A percentile compares a stretch with the other conserved stretches of the same genome.
Conservation (phyloP, 2,113 vertebrate genomes). For the Campylomormyrus tamandua region DNA sequence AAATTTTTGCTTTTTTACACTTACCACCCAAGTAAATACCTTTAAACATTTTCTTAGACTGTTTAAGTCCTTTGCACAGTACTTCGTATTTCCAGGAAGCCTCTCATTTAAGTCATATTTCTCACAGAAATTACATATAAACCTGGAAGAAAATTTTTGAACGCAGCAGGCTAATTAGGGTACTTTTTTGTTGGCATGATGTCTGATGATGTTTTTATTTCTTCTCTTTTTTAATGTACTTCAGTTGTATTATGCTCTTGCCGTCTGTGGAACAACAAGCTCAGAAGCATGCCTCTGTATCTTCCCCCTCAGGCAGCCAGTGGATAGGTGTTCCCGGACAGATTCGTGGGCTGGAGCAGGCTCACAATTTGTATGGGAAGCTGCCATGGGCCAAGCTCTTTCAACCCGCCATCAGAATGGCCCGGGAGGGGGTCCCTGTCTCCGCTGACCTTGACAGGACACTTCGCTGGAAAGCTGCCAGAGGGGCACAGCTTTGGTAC, state of each 20-base stretch:
- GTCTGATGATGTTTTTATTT: neutral
- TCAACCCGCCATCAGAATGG: constrained; percentile 62
- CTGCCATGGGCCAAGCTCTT: constrained; percentile 72
- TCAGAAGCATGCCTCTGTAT: neutral
- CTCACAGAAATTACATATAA: neutral
- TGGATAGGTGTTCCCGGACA: constrained; percentile 66
- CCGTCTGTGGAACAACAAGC: neutral
- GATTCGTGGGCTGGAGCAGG: constrained; percentile 61
- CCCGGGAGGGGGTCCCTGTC: constrained; percentile 50
- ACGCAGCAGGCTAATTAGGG: neutral
- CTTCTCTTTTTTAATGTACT: neutral
- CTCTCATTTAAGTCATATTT: no score
- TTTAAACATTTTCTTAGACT: neutral
- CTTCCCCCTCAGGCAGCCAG: neutral
- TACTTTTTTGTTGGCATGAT: neutral
- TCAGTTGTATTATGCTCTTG: neutral
- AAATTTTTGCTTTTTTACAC: neutral
- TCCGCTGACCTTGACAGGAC: constrained; percentile 38
- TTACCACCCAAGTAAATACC: neutral
- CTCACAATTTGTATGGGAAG: constrained; percentile 63
- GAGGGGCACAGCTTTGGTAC: neutral
- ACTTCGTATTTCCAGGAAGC: neutral
- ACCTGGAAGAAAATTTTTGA: no score
- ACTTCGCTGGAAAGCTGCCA: neutral
- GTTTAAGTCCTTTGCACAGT: neutral